These are phyloP conservation scores for Nycticorax nycticorax DNA, from an alignment of 2,113 vertebrate species.

Conservation along the genomic window DNA sequence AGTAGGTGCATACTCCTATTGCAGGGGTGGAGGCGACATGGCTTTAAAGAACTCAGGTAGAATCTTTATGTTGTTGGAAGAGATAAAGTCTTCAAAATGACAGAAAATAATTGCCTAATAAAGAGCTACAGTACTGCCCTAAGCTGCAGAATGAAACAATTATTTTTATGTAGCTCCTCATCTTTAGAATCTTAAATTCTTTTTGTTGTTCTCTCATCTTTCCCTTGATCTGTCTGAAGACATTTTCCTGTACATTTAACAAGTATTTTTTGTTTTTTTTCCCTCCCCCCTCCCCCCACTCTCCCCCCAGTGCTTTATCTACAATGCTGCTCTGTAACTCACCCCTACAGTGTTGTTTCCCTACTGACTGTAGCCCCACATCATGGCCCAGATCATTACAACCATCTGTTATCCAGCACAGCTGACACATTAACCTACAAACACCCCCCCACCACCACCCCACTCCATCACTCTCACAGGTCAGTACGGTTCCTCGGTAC, in stretches of 20 bases:
- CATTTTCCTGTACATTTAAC: not conserved
- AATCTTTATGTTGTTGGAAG: not conserved
- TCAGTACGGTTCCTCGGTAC: constrained; percentile 8
- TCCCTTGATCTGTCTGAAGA: constrained; percentile 12
- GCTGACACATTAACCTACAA: constrained; percentile 13
- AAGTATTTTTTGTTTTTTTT: not conserved
- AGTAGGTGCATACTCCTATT: not conserved
- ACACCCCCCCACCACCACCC: too few species aligned
- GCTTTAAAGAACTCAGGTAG: not conserved
- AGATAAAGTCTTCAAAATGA: constrained; percentile 43
- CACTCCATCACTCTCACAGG: not conserved
- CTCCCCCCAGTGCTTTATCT: not conserved
- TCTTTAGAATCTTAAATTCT: constrained; percentile 19
- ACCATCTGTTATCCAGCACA: constrained; percentile 1
- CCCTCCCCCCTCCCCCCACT: not conserved
- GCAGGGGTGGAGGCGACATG: not conserved
- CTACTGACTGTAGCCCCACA: not conserved
- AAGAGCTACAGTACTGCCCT: constrained; percentile 37
- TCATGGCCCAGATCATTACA: not conserved
- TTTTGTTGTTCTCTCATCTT: constrained; percentile 20
- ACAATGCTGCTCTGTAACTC: not conserved
- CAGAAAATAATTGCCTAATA: constrained; percentile 61
- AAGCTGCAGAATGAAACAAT: constrained; percentile 46
- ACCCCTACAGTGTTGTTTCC: not conserved
- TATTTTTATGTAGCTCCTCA: not conserved